Percentiles rank a stretch among this genome's conserved stretches.
Conservation (phyloP, 2,113 vertebrate species). For the Coptodon bakossiorum region DNA sequence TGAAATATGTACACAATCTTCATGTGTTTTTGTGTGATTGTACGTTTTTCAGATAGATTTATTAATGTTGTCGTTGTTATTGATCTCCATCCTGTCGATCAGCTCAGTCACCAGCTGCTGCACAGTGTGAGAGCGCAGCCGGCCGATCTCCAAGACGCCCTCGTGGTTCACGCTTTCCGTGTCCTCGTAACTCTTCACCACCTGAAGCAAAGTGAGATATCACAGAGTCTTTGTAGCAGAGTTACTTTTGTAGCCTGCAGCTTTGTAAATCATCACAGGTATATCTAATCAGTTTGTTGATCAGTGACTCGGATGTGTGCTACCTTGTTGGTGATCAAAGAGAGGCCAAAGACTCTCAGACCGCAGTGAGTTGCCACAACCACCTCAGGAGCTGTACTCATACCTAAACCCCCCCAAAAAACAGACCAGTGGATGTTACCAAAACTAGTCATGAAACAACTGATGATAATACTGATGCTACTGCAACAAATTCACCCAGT, state of each 20-base stretch:
- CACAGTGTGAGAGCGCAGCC: constrained; percentile 65
- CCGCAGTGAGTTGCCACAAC: constrained; percentile 74
- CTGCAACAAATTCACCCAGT: background rate
- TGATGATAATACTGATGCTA: background rate
- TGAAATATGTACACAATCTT: background rate
- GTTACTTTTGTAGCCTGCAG: background rate
- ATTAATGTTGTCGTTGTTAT: constrained; percentile 66
- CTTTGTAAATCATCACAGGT: background rate
- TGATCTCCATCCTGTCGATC: constrained; percentile 68
- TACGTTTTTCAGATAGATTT: constrained; percentile 22
- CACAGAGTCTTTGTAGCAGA: background rate
- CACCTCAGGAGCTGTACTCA: constrained; percentile 79
- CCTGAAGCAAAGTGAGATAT: constrained; percentile 22
- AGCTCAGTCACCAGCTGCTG: constrained; percentile 73
- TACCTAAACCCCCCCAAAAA: constrained; percentile 44
- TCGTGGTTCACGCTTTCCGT: constrained; percentile 67
- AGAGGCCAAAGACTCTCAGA: constrained; percentile 76
- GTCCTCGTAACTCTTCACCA: constrained; percentile 71
- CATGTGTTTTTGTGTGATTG: background rate
- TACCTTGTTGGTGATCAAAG: constrained; percentile 78
- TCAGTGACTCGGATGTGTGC: background rate
- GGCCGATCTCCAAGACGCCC: constrained; percentile 71
- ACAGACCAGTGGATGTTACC: background rate
- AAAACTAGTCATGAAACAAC: background rate
- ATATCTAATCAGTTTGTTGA: background rate